Conservation (phyloP, 2,797 vertebrate species). For the Sebastes elongatus region DNA sequence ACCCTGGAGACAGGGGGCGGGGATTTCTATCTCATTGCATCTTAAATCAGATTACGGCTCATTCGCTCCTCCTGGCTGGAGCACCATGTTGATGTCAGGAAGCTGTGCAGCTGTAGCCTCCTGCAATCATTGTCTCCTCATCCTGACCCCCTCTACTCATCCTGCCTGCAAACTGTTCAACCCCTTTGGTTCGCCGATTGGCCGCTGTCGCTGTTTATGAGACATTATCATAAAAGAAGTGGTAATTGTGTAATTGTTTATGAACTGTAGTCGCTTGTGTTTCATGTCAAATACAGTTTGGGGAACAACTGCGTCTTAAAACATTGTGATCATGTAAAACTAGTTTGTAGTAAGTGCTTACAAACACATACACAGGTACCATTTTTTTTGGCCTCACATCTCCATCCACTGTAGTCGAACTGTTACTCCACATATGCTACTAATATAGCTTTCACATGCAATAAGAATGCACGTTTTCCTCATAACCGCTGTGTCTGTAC, state of each 20-base stretch:
- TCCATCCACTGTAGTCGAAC: neutral
- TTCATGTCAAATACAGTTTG: neutral
- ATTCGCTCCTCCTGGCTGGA: slow-evolving; percentile 39
- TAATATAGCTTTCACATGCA: slow-evolving; percentile 3
- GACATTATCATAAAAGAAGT: neutral
- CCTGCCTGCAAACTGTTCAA: neutral
- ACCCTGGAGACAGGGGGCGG: slow-evolving; percentile 20
- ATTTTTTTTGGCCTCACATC: neutral
- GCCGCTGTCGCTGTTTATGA: neutral
- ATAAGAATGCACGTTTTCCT: slow-evolving; percentile 6
- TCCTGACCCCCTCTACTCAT: neutral
- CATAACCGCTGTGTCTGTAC: neutral
- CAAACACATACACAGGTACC: neutral
- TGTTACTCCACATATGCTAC: slow-evolving; percentile 1
- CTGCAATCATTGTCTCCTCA: neutral
- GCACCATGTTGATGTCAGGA: slow-evolving; percentile 21
- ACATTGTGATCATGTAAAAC: neutral
- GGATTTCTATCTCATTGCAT: slow-evolving; percentile 43
- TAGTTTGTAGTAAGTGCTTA: neutral
- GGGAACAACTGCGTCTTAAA: neutral
- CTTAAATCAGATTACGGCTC: slow-evolving; percentile 58
- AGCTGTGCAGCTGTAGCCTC: slow-evolving; percentile 27
- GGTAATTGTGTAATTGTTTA: neutral
- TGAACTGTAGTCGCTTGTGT: neutral
- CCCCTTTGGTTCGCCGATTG: neutral